Evolutionary conservation across 2,113 vertebrate species (phyloP), one percentile per base, ranked within the genome.

Genomic region (Phocoena phocoena): DNA sequence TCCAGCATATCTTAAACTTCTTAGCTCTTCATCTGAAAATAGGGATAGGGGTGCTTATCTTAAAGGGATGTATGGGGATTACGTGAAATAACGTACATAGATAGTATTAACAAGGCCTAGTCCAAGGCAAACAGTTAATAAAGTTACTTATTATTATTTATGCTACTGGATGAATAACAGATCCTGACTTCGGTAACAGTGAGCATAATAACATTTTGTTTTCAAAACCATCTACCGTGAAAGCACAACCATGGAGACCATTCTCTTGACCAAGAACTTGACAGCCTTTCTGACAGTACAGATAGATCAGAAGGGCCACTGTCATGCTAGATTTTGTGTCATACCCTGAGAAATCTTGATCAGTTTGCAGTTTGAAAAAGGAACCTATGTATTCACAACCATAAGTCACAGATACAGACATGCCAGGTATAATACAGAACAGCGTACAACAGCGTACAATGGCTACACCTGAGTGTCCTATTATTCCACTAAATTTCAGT

Each of bases 401-500:
- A 18, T 0, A 93, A 77, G 6, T 33, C 95, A 95, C 6, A 70
- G 21, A 92, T 3, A 93, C 0, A 7, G 68, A 74, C 9, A 0
- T 25, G 79, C 67, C 26, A 13, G 89, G 21, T 36, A 13, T n/a
- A 74, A 95, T 87, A 44, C 5, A 92, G 82, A 92, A 87, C 2
- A 96, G 17, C 1, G 18, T 70, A 90, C 4, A 77, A 3, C 4
- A 96, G 17, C 1, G 21, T 73, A 90, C 4, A 70, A 4, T 0
- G 14, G 63, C 1, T 74, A 80, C 38, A 80, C 71, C 4, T 70
- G 85, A 67, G 79, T 96, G 93, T n/a, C 95, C 97, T 92, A 84
- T 62, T 97, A 96, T 89, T 96, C 96, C 77, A 97, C 93, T 95
- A 98, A 98, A 96, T 5, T 67, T 87, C 53, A 93, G 97, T 96